Base-by-base conservation (phyloP, 1,140 invertebrate genomes). In the Monomorium pharaonis region DNA sequence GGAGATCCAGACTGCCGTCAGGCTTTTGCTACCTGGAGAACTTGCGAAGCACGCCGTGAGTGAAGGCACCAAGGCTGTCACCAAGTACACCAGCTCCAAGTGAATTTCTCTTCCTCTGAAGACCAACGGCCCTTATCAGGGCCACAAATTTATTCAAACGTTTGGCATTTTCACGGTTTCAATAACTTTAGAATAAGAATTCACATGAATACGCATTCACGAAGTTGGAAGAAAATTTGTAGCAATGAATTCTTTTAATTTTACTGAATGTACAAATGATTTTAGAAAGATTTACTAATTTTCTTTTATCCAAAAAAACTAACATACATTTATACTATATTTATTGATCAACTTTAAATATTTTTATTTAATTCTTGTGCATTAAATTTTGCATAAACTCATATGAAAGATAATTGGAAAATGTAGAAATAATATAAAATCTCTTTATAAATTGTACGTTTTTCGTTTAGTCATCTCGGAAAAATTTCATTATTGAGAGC, bases 1-100 rank as follows among this genome's bases (percentile, higher is more conserved):
- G 27, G 95, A 96, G 33, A 92, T 96, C 3, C 94, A 95, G 42
- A 93, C 93, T 0, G 95, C 95, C 4, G 94, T 96, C 0, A 92
- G 92, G 27, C 89, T 96, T 0, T 51, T 96, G 0, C 86, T 96
- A 89, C 95, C 93, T 54, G 92, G 94, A 63, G 94, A 95, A 74
- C 78, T 95, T n/a, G 93, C 93, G 1, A 95, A 95, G 24, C 89
- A 89, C 33, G 88, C 85, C 0, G 85, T 90, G 16, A 81, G 49
- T 27, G 88, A 90, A 78, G 81, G 81, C 21, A 90, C 88, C 12
- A 90, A 89, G 16, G 88, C 86, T 2, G 88, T 90, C 42, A 90
- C 92, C 42, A 94, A 94, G 51, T 95, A 94, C 63, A 94, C 85
- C 1, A 92, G 87, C 65, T 93, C 89, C 0, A 93, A 92, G 78